Evolutionary conservation across 2,797 vertebrate species (phyloP), one percentile per base, ranked within the genome.

Genomic region (Ceryle rudis): DNA sequence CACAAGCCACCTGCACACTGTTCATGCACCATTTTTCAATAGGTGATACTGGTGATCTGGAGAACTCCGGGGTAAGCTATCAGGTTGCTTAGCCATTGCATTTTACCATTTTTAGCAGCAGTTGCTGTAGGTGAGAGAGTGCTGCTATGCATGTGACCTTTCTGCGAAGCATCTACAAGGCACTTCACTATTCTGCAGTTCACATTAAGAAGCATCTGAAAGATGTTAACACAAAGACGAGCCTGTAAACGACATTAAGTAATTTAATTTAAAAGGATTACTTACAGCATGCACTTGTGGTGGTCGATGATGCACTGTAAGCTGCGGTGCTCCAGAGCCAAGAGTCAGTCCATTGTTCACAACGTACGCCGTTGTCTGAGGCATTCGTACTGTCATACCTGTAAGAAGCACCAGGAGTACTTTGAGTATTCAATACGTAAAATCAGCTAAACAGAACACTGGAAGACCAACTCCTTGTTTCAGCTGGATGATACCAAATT

Each of bases 271-370:
- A 25, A 35, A 73, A 47, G 54, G 51, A 44, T 13, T 55, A 97
- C 97, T 98, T 92, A 98, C 98, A 52, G 97, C 28, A 64, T 98
- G 98, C 66, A 98, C 98, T 98, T 98, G 98, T 22, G 98, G 98
- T 65, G 99, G 99, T 90, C 99, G 98, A 89, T 99, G 99, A 96
- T 99, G 99, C 72, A 99, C 98, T 6, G 99, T 99, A 84, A 99
- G 97, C 89, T 99, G 99, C 90, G 99, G 98, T 37, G 98, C 98
- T 86, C 97, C 81, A 65, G 98, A 98, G 49, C 98, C 98, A 46
- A 98, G 97, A 26, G 98, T 57, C 28, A 98, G 95, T 54, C 98
- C 98, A 3, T 97, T 98, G 93, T 98, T 98, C 84, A 98, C 98
- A 51, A 98, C 95, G 31, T 98, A 99, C 0, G 99, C 98, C 31